Percentiles rank a stretch among this genome's conserved stretches.
Conservation (phyloP, 1,140 invertebrate genomes). For the Pseudobourletiella spinata region DNA sequence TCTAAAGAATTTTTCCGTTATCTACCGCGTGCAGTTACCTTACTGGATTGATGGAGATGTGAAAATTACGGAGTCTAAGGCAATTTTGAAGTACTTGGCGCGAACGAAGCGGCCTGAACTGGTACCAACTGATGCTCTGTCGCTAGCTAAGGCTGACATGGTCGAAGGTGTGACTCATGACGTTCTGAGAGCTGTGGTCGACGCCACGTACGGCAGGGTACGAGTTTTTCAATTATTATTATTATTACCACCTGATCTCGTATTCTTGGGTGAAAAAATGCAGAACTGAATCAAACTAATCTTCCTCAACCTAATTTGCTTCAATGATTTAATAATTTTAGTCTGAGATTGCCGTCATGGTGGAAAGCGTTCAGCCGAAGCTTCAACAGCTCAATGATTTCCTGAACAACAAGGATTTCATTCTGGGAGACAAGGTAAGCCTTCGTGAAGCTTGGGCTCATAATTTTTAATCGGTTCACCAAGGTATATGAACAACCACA, state of each 20-base stretch:
- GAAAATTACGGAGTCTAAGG: constrained; percentile 12
- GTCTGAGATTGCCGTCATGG: too few relatives aligned
- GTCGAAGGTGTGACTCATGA: constrained; percentile 10
- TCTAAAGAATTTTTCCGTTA: background rate
- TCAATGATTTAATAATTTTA: too few relatives aligned
- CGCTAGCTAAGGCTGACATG: background rate
- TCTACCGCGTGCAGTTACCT: constrained; percentile 8
- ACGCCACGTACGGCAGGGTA: background rate
- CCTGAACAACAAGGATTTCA: background rate
- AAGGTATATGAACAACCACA: too few relatives aligned
- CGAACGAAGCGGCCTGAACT: background rate
- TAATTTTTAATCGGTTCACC: too few relatives aligned
- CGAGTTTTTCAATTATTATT: too few relatives aligned
- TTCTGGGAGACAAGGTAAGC: constrained; percentile 7
- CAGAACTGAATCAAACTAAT: too few relatives aligned
- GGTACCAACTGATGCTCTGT: background rate
- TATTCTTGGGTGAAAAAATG: too few relatives aligned
- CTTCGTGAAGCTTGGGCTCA: too few relatives aligned
- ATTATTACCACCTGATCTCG: too few relatives aligned
- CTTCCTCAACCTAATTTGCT: too few relatives aligned
- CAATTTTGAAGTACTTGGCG: constrained; percentile 16
- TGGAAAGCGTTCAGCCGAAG: too few relatives aligned
- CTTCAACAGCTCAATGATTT: background rate
- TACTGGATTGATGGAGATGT: constrained; percentile 16
- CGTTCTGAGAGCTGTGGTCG: background rate